These are phyloP conservation scores for Taphrorychus bicolor DNA, from an alignment of 2,888 invertebrate species.

Conservation along the genomic window DNA sequence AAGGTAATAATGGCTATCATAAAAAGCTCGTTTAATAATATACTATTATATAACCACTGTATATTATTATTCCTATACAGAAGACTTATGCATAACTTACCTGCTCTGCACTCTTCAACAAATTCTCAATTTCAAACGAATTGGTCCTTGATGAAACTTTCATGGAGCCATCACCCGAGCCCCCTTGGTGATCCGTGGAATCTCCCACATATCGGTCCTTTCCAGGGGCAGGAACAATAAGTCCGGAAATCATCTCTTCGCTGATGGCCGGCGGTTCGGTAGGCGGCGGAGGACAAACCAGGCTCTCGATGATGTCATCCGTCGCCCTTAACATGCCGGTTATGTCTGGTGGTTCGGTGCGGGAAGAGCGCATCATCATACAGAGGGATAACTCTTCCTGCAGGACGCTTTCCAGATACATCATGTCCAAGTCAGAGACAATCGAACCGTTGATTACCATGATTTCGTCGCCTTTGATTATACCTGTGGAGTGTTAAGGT, in stretches of 20 bases:
- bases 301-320: constrained; percentile 94
- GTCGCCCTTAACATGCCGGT: constrained; percentile 77
- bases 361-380: constrained; percentile 95
- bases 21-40: too few relatives aligned
- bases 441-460: constrained; percentile 99
- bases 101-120: constrained; percentile 76
- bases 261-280: constrained; percentile 91
- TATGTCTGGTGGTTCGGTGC: constrained; percentile 81
- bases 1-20: too few relatives aligned
- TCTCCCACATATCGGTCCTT: constrained; percentile 9
- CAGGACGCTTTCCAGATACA: constrained; percentile 96
- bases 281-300: constrained; percentile 96
- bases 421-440: constrained; percentile 98
- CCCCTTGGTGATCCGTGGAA: constrained; percentile 58
- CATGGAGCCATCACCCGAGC: constrained; percentile 59
- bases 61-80: too few relatives aligned
- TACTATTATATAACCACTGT: too few relatives aligned
- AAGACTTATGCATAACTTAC: constrained; percentile 11
- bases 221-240: constrained; percentile 96
- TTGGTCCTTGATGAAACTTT: constrained; percentile 73
- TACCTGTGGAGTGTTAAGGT: constrained; percentile 68
- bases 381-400: constrained; percentile 93
- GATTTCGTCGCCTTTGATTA: constrained; percentile 97
- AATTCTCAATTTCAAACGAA: constrained; percentile 94
- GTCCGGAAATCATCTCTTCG: constrained; percentile 94